Evolutionary conservation across 1,140 invertebrate species (phyloP), one percentile per base, ranked within the genome.

Genomic region (Macrobrachium nipponense): DNA sequence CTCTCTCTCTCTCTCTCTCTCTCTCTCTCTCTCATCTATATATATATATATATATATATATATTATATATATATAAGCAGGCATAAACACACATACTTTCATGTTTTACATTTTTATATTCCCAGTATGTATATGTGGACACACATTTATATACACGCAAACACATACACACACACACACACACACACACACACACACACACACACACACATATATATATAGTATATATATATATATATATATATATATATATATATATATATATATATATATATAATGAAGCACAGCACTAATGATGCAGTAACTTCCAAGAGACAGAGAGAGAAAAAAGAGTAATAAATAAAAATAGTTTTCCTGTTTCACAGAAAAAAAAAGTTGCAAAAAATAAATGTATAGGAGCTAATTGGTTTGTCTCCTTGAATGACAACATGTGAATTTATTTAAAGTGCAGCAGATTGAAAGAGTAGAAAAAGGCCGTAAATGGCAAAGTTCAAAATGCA

Each of bases 1-100:
- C 27, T 72, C n/a, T 72, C n/a, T 72, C n/a, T 72, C n/a, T 72
- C n/a, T 72, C n/a, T 72, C n/a, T 72, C 12, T 72, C n/a, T 72
- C 14, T 72, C 14, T 17, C n/a, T 72, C n/a, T 23, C 20, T 23
- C 14, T 23, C 15, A 51, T 77, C 8, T 77, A 51, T 77, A 51
- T 77, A 51, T 77, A 51, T 77, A 51, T 77, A 51, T 77, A 51
- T 77, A 51, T 20, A 51, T 20, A 59, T 51, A 51, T 20, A 20
- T 77, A 51, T 77, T 77, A 51, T 44, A 51, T 77, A 10, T 77
- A 77, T 59, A 51, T 58, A 2, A 18, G 20, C 0, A 58, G 6
- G n/a, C 10, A 51, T 36, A 51, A 8, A 58, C 10, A 58, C 60
- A 20, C 58, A 20, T 77, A 44, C 44, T 18, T 43, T 15, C 15